Percentiles rank a stretch among this genome's conserved stretches.
Conservation (phyloP, 1,140 invertebrate genomes). For the Thaumatotibia leucotreta region DNA sequence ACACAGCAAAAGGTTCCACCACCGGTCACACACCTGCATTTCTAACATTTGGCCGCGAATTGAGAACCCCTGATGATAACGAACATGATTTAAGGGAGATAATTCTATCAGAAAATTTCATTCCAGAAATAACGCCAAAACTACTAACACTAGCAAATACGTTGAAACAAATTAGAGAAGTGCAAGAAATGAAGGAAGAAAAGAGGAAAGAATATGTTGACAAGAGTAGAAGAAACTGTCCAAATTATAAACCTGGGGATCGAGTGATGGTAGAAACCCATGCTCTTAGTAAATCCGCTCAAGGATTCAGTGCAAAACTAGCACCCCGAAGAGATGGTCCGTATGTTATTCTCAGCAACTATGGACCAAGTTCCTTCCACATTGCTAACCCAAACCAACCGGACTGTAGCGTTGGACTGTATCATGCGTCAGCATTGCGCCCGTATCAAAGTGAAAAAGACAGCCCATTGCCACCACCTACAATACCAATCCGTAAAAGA, state of each 20-base stretch:
- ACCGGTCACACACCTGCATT: slow-evolving; percentile 20
- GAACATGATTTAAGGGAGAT: slow-evolving; percentile 21
- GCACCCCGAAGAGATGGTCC: background rate
- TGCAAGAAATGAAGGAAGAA: slow-evolving; percentile 19
- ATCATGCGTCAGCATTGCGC: background rate
- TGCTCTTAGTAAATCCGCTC: background rate
- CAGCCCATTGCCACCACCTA: too few species aligned
- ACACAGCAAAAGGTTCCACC: too few species aligned
- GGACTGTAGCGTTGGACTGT: background rate
- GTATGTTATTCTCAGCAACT: background rate
- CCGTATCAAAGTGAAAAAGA: background rate
- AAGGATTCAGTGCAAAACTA: background rate
- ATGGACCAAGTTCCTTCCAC: background rate
- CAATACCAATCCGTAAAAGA: too few species aligned
- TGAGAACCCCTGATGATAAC: slow-evolving; percentile 15
- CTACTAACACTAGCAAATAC: slow-evolving; percentile 9
- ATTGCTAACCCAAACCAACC: background rate
- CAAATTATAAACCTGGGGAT: too few species aligned
- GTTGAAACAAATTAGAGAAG: slow-evolving; percentile 14
- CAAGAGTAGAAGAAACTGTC: background rate
- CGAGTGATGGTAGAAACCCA: background rate
- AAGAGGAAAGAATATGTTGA: slow-evolving; percentile 18
- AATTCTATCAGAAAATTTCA: slow-evolving; percentile 19
- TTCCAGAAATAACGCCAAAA: slow-evolving; percentile 20
- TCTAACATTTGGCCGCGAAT: too few species aligned